Evolutionary conservation across 1,140 invertebrate genomes (phyloP), one percentile per base, ranked within the genome.

Genomic region (Lepidotrigona ventralis): DNA sequence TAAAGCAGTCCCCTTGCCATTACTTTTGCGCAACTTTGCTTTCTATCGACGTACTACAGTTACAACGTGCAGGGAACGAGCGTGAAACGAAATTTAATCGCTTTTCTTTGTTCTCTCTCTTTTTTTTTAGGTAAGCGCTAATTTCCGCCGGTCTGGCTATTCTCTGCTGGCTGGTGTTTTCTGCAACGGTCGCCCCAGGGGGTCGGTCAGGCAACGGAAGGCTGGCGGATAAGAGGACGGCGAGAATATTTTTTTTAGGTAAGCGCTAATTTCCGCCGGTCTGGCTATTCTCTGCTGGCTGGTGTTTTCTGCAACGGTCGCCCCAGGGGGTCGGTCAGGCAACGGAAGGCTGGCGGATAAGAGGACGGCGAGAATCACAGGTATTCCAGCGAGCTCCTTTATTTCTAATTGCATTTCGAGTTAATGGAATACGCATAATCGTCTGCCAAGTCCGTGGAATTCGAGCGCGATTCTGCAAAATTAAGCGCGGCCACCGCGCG

Each of bases 331-430:
- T 75, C 33, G 77, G 68, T 66, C 54, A 63, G 33, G 64, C n/a
- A 46, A 60, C 69, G 79, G 60, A 23, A 58, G 78, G 33, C 33
- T 17, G 76, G 51, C 66, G 46, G 66, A 58, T 70, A 63, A 64
- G 85, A 68, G 87, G 68, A 68, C 72, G 60, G 46, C 68, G 56
- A 75, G 81, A 78, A 83, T 89, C 79, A 73, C 86, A 84, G 83
- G 83, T 88, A 89, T 89, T 86, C 81, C 74, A 85, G 83, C 74
- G 26, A 77, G 76, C 77, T 81, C 88, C 89, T 89, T 91, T 88
- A 90, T 91, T 91, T 90, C 89, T 91, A 91, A 91, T 91, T 91
- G 86, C 86, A 81, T 91, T 89, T 90, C 88, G 74, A 91, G 89
- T 88, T 91, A 91, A 91, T 91, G 88, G 87, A 91, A 91, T 86